Percentiles rank a stretch among this genome's conserved stretches.
phyloP scores from a whole-genome alignment of 2,113 vertebrate species.

The human region GRCh38 chr5:148264501-148265000 shows the following conservation, averaged over 20 bases:
- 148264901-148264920: no score
- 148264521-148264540: background rate
- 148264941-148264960: no score
- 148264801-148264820: background rate
- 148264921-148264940: no score
- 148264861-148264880: no score
- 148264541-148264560: background rate
- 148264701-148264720: background rate
- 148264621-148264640: background rate
- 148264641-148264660: background rate
- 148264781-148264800: background rate
- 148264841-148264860: no score
- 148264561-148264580: background rate
- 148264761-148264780: background rate
- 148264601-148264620: background rate
- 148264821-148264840: background rate
- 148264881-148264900: no score
- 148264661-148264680: background rate
- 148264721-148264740: background rate
- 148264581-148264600: background rate
- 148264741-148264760: background rate
- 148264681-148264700: background rate
- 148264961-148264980: no score
- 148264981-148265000: no score
- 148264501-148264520: background rate